phyloP scores from a whole-genome alignment of 1,140 invertebrate species.

The Leptinotarsa texana region DNA sequence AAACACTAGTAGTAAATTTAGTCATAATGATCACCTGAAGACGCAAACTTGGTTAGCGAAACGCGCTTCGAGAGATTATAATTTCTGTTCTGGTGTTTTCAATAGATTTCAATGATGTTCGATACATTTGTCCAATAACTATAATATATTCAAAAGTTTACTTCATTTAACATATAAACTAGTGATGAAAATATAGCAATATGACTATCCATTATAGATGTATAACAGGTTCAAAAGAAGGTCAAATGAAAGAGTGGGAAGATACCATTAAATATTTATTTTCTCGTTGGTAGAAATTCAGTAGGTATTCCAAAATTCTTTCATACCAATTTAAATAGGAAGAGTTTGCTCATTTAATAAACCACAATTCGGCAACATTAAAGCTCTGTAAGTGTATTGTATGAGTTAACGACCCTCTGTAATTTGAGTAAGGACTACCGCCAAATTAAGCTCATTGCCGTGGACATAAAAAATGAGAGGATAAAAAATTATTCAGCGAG shows the following conservation, averaged over 20 bases:
- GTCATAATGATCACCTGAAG: no score
- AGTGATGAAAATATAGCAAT: no score
- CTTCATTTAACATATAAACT: no score
- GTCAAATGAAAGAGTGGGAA: background rate
- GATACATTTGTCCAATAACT: no score
- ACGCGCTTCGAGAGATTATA: no score
- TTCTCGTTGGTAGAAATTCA: background rate
- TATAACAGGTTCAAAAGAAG: background rate
- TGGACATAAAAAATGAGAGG: background rate
- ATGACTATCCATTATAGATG: no score
- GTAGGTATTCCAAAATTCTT: background rate
- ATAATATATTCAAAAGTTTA: no score
- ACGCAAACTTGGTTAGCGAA: no score
- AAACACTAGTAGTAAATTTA: no score
- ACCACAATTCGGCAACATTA: conserved; percentile 7
- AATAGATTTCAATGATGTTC: no score
- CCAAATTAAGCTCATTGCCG: background rate
- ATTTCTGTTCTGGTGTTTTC: no score
- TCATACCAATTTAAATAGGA: background rate
- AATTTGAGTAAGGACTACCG: conserved; percentile 4
- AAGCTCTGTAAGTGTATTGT: conserved; percentile 16
- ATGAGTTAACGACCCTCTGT: conserved; percentile 9
- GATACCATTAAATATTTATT: background rate
- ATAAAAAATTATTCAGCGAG: no score
- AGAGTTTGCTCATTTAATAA: background rate